phyloP scores from a whole-genome alignment of 2,797 vertebrate species.

The Echiichthys vipera region DNA sequence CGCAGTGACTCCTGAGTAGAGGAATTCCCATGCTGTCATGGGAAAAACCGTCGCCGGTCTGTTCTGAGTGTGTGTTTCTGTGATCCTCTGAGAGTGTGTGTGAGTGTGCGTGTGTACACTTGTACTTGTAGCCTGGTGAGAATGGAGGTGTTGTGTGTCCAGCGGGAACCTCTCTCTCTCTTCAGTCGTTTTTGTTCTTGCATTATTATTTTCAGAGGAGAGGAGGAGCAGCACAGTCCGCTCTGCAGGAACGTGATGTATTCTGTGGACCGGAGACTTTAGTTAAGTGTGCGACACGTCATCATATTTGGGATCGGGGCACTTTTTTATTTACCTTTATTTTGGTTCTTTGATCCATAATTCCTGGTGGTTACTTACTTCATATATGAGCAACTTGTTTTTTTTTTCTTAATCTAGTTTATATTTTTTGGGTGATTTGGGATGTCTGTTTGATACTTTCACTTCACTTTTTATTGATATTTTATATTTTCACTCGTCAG shows the following conservation, averaged over 20 bases:
- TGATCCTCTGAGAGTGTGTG: conserved; percentile 27
- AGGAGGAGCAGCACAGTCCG: neutral
- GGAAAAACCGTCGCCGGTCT: conserved; percentile 58
- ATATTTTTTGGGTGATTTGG: neutral
- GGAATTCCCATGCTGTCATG: conserved; percentile 77
- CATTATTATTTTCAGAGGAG: neutral
- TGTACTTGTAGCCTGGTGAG: conserved; percentile 42
- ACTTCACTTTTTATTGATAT: neutral
- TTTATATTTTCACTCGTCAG: neutral
- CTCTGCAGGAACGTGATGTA: neutral
- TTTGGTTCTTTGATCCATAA: no score
- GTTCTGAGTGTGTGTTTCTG: conserved; percentile 26
- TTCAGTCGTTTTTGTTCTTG: conserved; percentile 7
- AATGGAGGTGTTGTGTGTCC: conserved; percentile 37
- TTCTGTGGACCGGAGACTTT: no score
- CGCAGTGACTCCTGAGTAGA: conserved; percentile 59
- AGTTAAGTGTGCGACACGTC: no score
- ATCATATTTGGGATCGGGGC: no score
- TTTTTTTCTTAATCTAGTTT: no score
- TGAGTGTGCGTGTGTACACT: conserved; percentile 24
- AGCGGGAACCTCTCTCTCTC: conserved; percentile 21
- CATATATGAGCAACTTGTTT: no score
- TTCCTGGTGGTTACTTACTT: no score
- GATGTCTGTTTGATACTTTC: neutral
- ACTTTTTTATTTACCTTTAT: no score